Conservation (phyloP, 1,140 invertebrate genomes). For the Brachionus rubens region DNA sequence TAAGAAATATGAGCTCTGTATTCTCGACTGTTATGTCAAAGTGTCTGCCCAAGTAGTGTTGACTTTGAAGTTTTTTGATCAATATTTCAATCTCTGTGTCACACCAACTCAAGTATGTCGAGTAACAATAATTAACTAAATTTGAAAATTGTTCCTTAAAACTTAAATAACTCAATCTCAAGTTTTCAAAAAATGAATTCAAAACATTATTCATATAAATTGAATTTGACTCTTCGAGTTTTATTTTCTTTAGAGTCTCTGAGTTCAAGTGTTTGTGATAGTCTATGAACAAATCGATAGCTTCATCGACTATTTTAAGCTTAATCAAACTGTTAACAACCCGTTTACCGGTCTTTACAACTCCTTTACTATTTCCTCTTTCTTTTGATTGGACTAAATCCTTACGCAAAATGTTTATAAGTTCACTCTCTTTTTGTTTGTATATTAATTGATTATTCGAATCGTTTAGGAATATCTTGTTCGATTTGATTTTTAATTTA, state of each 20-base stretch:
- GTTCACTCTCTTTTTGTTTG: conserved; percentile 40
- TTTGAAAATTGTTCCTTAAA: conserved; percentile 37
- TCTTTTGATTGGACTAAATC: conserved; percentile 41
- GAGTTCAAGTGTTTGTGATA: conserved; percentile 40
- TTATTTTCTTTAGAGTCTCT: conserved; percentile 25
- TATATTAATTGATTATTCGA: conserved; percentile 6
- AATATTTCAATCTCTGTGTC: conserved; percentile 41
- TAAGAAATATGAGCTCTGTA: conserved; percentile 10
- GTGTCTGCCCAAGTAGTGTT: conserved; percentile 43
- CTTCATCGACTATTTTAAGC: conserved; percentile 35
- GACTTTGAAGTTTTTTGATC: conserved; percentile 44
- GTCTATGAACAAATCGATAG: conserved; percentile 39
- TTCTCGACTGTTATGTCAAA: conserved; percentile 38
- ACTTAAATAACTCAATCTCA: neutral
- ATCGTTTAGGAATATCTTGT: no score
- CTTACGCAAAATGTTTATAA: conserved; percentile 5
- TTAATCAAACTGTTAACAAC: conserved; percentile 37
- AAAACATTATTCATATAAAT: conserved; percentile 43
- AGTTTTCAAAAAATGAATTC: conserved; percentile 36
- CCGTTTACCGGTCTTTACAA: conserved; percentile 31
- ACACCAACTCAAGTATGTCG: conserved; percentile 38
- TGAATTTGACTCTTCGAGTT: conserved; percentile 36
- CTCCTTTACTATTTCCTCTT: conserved; percentile 41
- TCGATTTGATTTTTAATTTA: no score
- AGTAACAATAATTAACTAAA: conserved; percentile 25